Percentiles rank a stretch among this genome's conserved stretches.
Conservation (phyloP, 2,113 vertebrate genomes). For the Delphinapterus leucas region DNA sequence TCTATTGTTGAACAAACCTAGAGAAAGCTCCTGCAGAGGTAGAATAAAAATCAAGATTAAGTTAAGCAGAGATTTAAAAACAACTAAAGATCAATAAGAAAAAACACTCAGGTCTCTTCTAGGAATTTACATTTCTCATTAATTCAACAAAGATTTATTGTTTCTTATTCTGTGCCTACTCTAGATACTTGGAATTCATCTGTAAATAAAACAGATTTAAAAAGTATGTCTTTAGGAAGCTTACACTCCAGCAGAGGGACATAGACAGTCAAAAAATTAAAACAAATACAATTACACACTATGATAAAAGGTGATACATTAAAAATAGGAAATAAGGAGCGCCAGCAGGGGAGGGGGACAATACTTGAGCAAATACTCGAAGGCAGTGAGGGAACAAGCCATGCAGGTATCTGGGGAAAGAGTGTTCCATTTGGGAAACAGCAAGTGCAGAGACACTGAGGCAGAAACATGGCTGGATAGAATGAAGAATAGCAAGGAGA, state of each 20-base stretch:
- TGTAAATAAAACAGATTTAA: not conserved
- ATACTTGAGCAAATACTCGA: not conserved
- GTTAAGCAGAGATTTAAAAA: slow-evolving; percentile 15
- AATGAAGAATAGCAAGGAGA: not conserved
- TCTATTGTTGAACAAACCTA: not conserved
- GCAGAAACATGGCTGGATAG: not conserved
- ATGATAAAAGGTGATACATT: no score
- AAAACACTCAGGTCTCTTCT: not conserved
- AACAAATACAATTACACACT: not conserved
- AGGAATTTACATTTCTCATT: not conserved
- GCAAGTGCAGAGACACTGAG: not conserved
- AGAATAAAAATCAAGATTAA: not conserved
- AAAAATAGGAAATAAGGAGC: not conserved
- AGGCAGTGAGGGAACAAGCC: not conserved
- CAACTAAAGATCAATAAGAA: not conserved
- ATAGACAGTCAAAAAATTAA: not conserved
- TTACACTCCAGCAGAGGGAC: not conserved
- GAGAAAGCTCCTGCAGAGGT: not conserved
- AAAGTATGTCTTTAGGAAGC: not conserved
- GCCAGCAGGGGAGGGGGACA: not conserved
- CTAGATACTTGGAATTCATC: not conserved
- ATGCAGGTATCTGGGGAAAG: not conserved
- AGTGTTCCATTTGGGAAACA: not conserved
- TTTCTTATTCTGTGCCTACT: not conserved
- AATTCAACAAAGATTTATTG: not conserved